Conservation (phyloP, 30 jellyfish, hydroid and myxozoan genomes). For the Hydractinia echinata region DNA sequence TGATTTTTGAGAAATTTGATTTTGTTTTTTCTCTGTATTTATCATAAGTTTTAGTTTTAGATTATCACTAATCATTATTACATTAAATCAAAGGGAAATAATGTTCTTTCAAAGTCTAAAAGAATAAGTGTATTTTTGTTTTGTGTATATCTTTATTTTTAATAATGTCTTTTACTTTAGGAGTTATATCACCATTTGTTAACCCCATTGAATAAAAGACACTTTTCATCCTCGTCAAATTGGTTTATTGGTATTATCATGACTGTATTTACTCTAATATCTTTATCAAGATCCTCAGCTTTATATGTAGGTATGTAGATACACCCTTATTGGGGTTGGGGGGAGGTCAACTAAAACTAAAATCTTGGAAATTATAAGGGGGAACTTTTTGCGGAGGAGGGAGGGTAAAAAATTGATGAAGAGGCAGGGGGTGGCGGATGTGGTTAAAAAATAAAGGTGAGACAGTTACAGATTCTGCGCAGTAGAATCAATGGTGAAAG, state of each 20-base stretch:
- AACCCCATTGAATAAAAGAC: constrained; percentile 47
- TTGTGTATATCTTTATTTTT: neutral
- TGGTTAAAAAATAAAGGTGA: no score
- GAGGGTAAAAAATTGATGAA: no score
- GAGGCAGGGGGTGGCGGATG: no score
- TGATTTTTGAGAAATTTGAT: neutral
- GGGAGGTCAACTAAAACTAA: no score
- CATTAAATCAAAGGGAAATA: neutral
- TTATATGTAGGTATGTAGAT: constrained; percentile 61
- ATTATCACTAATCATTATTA: neutral
- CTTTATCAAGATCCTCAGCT: constrained; percentile 83
- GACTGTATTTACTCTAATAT: constrained; percentile 43
- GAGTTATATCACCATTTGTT: constrained; percentile 62
- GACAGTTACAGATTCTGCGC: no score
- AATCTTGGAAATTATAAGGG: no score
- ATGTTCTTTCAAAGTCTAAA: neutral
- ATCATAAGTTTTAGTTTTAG: neutral
- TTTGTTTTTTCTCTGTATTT: neutral
- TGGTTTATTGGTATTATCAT: constrained; percentile 62
- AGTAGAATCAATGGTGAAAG: no score
- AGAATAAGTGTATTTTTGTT: neutral
- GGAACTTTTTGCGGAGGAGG: no score
- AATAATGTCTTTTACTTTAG: constrained; percentile 23
- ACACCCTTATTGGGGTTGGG: no score
- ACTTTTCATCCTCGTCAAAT: constrained; percentile 70